Evolutionary conservation across 2,113 vertebrate genomes (phyloP).

Genomic region (Chaetodon trifascialis): DNA sequence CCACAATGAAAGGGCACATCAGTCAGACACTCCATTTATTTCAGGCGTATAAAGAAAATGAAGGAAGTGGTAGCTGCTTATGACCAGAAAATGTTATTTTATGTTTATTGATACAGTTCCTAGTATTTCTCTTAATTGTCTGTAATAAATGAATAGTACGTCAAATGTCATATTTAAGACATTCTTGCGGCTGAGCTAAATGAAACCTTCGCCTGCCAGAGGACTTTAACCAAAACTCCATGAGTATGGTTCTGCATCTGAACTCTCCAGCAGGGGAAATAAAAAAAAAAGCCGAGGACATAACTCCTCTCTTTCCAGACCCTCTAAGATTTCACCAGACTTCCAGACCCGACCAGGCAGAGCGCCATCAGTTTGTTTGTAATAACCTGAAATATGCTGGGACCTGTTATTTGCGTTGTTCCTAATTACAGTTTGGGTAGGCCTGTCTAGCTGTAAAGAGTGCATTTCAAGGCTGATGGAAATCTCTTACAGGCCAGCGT

Average conservation of each 20-base stretch:
- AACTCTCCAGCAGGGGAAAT: slow-evolving; percentile 48
- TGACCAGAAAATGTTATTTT: slow-evolving; percentile 41
- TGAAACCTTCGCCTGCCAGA: slow-evolving; percentile 75
- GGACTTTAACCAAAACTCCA: slow-evolving; percentile 61
- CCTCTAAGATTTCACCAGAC: slow-evolving; percentile 70
- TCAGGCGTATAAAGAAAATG: slow-evolving; percentile 21
- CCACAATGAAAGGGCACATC: slow-evolving; percentile 23
- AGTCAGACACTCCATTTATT: slow-evolving; percentile 4
- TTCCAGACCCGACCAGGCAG: slow-evolving; percentile 42
- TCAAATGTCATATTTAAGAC: slow-evolving; percentile 70
- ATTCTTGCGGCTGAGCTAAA: slow-evolving; percentile 73
- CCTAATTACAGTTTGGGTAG: slow-evolving; percentile 72
- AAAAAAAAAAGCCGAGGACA: slow-evolving; percentile 60
- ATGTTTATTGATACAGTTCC: slow-evolving; percentile 54
- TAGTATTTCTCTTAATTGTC: slow-evolving; percentile 69
- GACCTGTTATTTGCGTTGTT: slow-evolving; percentile 79
- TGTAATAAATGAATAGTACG: slow-evolving; percentile 63
- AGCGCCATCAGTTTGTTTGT: slow-evolving; percentile 69
- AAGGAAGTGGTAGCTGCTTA: slow-evolving; percentile 33
- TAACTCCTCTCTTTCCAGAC: slow-evolving; percentile 69
- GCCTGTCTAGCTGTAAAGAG: slow-evolving; percentile 54
- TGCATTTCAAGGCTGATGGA: slow-evolving; percentile 64
- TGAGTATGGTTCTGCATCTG: slow-evolving; percentile 47
- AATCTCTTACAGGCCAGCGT: slow-evolving; percentile 58
- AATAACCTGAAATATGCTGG: slow-evolving; percentile 73